Evolutionary conservation across 2,113 vertebrate species (phyloP).

Genomic region (Thamnaconus septentrionalis): DNA sequence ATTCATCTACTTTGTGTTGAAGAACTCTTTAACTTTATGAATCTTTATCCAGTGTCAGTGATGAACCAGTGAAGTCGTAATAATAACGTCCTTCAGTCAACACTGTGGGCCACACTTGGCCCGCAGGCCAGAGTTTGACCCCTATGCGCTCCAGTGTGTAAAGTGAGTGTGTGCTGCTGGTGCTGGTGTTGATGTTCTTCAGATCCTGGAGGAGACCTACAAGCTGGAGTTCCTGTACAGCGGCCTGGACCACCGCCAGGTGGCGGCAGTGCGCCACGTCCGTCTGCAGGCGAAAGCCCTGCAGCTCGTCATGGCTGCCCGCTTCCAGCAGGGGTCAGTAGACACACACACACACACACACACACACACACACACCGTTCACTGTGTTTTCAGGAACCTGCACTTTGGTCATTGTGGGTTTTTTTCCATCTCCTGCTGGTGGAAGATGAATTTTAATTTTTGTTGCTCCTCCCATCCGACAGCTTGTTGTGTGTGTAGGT

Average conservation of each 20-base stretch:
- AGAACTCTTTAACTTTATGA: no score
- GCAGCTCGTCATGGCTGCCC: slow-evolving; percentile 86
- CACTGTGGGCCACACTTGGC: background rate
- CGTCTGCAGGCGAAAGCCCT: slow-evolving; percentile 92
- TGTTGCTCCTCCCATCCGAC: no score
- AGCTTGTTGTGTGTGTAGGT: no score
- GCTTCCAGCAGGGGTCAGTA: slow-evolving; percentile 85
- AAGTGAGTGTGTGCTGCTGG: background rate
- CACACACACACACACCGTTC: background rate
- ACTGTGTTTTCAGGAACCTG: no score
- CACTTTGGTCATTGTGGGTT: no score
- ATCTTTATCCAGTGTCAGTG: background rate
- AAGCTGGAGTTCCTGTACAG: slow-evolving; percentile 98
- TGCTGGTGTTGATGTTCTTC: background rate
- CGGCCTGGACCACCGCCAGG: slow-evolving; percentile 86
- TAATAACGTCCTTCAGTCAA: no score
- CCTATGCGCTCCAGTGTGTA: background rate
- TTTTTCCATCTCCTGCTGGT: background rate
- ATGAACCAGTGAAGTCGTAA: no score
- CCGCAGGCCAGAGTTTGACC: no score
- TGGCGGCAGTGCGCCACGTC: slow-evolving; percentile 92
- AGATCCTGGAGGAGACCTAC: slow-evolving; percentile 95
- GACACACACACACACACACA: background rate
- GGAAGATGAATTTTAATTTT: no score
- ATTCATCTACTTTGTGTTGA: no score